These are phyloP conservation scores for Pandemis cinnamomeana DNA, from an alignment of 2,888 invertebrate species.

Conservation along the genomic window DNA sequence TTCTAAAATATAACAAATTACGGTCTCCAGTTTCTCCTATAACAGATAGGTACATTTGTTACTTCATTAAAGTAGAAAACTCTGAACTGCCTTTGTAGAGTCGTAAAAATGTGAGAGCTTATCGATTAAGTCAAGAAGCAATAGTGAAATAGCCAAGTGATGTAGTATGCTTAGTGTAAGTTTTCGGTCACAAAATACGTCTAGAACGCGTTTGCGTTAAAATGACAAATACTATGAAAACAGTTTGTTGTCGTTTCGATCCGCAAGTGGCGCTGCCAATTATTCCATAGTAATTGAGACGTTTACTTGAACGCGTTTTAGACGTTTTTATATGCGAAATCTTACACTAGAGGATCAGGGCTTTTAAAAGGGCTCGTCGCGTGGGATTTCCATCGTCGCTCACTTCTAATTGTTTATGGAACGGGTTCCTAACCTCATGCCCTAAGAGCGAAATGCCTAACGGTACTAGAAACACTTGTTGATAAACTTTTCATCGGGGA, in stretches of 20 bases:
- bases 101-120: background rate
- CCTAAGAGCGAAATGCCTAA: constrained; percentile 54
- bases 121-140: background rate
- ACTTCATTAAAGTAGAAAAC: background rate
- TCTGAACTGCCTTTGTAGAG: background rate
- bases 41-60: background rate
- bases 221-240: too few species aligned
- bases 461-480: constrained; percentile 52
- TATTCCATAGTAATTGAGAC: too few species aligned
- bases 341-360: background rate
- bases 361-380: constrained; percentile 23
- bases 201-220: too few species aligned
- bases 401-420: constrained; percentile 58
- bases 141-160: constrained; percentile 20
- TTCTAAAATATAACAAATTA: constrained; percentile 6
- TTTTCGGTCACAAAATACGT: too few species aligned
- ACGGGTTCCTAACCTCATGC: constrained; percentile 48
- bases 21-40: constrained; percentile 3
- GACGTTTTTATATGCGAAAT: too few species aligned
- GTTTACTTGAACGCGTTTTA: too few species aligned
- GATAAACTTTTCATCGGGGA: constrained; percentile 47
- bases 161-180: background rate
- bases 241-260: too few species aligned
- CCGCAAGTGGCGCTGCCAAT: too few species aligned
- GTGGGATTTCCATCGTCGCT: constrained; percentile 12